A percentile compares a stretch with the other conserved stretches of the same genome.
These are phyloP conservation scores for Monopis laevigella DNA, from an alignment of 2,888 invertebrate species.

Conservation along the genomic window DNA sequence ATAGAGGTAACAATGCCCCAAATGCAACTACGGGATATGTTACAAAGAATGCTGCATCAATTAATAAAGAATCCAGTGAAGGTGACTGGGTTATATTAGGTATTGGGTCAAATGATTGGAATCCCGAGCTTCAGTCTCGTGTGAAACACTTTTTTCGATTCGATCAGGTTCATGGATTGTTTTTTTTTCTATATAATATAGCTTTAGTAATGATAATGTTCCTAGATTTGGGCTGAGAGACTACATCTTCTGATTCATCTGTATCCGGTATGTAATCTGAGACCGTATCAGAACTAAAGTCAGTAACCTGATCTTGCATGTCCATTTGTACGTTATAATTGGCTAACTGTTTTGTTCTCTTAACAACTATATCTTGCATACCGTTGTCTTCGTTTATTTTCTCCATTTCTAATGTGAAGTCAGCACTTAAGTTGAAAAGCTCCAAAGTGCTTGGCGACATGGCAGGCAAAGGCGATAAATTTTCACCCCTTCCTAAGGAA, in stretches of 20 bases:
- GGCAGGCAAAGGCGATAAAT: slow-evolving; percentile 8
- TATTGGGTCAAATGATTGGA: no score
- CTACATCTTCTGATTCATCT: slow-evolving; percentile 11
- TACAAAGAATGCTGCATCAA: no score
- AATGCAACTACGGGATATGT: no score
- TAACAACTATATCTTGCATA: slow-evolving; percentile 8
- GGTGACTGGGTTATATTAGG: no score
- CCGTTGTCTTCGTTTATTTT: slow-evolving; percentile 7
- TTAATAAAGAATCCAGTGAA: no score
- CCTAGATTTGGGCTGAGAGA: slow-evolving; percentile 10
- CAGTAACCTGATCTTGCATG: slow-evolving; percentile 10
- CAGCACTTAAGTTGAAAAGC: slow-evolving; percentile 11
- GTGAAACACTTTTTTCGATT: no score
- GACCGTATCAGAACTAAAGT: slow-evolving; percentile 11
- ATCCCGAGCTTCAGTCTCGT: no score
- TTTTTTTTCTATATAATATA: slow-evolving; percentile 6
- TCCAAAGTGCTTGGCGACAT: slow-evolving; percentile 12
- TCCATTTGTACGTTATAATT: slow-evolving; percentile 9
- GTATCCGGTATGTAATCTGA: slow-evolving; percentile 11
- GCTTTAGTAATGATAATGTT: slow-evolving; percentile 8
- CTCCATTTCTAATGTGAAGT: slow-evolving; percentile 9
- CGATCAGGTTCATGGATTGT: no score
- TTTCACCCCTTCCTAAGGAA: slow-evolving; percentile 8
- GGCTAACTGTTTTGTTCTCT: slow-evolving; percentile 10
- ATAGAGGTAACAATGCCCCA: no score